Base-by-base conservation (phyloP, 1,140 invertebrate genomes). In the Heterodera carotae region DNA sequence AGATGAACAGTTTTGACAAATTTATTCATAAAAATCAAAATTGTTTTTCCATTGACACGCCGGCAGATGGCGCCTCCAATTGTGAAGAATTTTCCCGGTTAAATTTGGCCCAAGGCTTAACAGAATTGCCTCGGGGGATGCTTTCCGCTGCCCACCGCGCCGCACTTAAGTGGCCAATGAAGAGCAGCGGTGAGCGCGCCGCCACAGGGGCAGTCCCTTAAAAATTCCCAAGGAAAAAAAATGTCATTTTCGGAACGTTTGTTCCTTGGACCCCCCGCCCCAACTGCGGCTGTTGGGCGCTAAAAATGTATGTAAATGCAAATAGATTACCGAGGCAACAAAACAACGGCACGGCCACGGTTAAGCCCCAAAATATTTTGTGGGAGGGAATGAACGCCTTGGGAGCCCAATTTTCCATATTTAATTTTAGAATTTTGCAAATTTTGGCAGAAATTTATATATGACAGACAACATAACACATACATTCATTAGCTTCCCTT, bases 221-320 rank as follows among this genome's bases (percentile, higher is more conserved):
- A 53, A 53, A 53, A 53, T 53, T 53, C 48, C 48, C 48, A 53
- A 22, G 48, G 48, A 4, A 2, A 53, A n/a, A n/a, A 53, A 53
- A 53, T 53, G 48, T 53, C 48, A 53, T 53, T 53, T 53, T 53
- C 18, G 48, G 48, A 53, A 53, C 48, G 48, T 53, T 53, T 53
- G 48, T 53, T 53, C 48, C 48, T 53, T 53, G 48, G 48, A 53
- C 48, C 48, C 18, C 48, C 18, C 10, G 36, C 36, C 48, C 48
- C 12, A 22, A n/a, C n/a, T n/a, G n/a, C n/a, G n/a, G n/a, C n/a
- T 22, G 48, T 53, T 53, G 12, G 48, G 48, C 48, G 48, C 48
- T 53, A 53, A 53, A 43, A n/a, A n/a, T n/a, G n/a, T n/a, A 43
- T 43, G 39, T 43, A 43, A 53, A 53, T 53, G 48, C 48, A 53